These are phyloP conservation scores for Hyles euphorbiae DNA, from an alignment of 1,140 invertebrate genomes.

Conservation along the genomic window DNA sequence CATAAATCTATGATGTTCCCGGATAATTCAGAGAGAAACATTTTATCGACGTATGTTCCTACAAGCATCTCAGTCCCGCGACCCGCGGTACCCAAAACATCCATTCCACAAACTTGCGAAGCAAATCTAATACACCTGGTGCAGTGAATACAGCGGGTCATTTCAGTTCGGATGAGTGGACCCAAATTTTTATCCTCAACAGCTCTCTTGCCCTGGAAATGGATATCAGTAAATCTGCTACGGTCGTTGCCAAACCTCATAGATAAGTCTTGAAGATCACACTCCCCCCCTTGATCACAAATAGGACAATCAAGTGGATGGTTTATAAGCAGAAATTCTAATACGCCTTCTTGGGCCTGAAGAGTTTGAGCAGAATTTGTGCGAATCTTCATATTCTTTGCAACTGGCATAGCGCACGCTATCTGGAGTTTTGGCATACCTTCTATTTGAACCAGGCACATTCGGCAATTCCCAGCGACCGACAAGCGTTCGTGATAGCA, in stretches of 20 bases:
- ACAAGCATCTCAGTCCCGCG: slow-evolving; percentile 83
- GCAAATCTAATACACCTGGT: slow-evolving; percentile 85
- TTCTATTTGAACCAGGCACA: slow-evolving; percentile 89
- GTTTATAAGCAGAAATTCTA: slow-evolving; percentile 98
- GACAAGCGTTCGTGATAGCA: slow-evolving; percentile 83
- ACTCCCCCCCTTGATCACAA: slow-evolving; percentile 99
- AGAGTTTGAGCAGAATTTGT: slow-evolving; percentile 80
- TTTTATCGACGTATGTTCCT: slow-evolving; percentile 98
- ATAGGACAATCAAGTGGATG: slow-evolving; percentile 99
- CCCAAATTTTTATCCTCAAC: slow-evolving; percentile 88
- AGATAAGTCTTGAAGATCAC: slow-evolving; percentile 97
- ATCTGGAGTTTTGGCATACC: slow-evolving; percentile 84
- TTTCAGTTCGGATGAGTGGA: slow-evolving; percentile 86
- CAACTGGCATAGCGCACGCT: slow-evolving; percentile 86
- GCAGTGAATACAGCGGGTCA: slow-evolving; percentile 90
- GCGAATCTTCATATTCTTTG: slow-evolving; percentile 84
- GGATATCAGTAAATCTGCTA: slow-evolving; percentile 94
- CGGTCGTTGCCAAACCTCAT: slow-evolving; percentile 98
- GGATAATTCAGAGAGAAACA: slow-evolving; percentile 97
- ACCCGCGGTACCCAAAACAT: slow-evolving; percentile 85
- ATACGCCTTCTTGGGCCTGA: slow-evolving; percentile 94
- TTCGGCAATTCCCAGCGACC: slow-evolving; percentile 87
- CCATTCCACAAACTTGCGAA: slow-evolving; percentile 86
- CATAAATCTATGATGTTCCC: slow-evolving; percentile 99
- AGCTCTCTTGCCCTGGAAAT: slow-evolving; percentile 92